Evolutionary conservation across 2,888 invertebrate species (phyloP), one percentile per base, ranked within the genome.

Genomic region (Phyllotreta striolata): DNA sequence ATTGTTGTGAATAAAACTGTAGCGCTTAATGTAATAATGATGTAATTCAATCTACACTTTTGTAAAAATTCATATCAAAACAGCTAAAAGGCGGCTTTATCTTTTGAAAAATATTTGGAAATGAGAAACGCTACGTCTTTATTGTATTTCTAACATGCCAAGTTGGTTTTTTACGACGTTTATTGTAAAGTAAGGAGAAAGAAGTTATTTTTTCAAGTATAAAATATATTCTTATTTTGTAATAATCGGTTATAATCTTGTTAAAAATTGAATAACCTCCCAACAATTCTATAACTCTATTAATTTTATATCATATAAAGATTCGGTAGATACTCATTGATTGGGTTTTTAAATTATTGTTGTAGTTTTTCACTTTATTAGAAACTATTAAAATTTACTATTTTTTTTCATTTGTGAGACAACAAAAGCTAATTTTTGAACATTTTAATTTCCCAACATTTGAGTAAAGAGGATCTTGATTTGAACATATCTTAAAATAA

Each of bases 1-100:
- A 59, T 43, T 59, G 59, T 59, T 59, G 59, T 59, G 51, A 59
- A 59, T 40, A 58, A 58, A 57, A 38, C 38, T 49, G 12, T 59
- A 58, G 51, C 58, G 58, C 58, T 58, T 58, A 58, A 39, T 46
- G 7, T 58, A 49, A 38, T 47, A 40, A 49, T 7, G 39, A 51
- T 49, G 12, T 59, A 51, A 43, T 41, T 43, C 34, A 46, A 51
- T 34, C 41, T 58, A 35, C 13, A 39, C 24, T 56, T 43, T 56
- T 57, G 38, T 7, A 3, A 49, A 56, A 37, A 44, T 34, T 59
- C 59, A 59, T 59, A 59, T 59, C 59, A 51, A 49, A 38, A 10
- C 51, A 51, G 59, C 39, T 49, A 39, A 49, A 9, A 34, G 35
- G 35, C 56, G 43, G 43, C 56, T 56, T 8, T 44, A n/a, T 44